phyloP scores from a whole-genome alignment of 2,113 vertebrate genomes.

The Muntiacus muntjak region DNA sequence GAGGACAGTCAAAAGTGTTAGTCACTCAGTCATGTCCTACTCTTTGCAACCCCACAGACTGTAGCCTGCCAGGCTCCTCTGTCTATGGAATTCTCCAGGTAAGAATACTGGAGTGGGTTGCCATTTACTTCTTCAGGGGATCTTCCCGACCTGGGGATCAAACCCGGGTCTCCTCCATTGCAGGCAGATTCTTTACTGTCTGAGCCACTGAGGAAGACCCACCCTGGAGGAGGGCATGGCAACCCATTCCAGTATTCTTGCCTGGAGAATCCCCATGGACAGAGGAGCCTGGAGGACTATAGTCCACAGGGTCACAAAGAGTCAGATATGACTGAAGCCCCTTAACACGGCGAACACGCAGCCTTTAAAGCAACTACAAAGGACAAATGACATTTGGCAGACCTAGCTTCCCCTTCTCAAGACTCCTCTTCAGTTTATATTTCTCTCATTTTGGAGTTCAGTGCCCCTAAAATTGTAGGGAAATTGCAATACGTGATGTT shows the following conservation, averaged over 20 bases:
- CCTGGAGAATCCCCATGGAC: neutral
- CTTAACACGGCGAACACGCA: neutral
- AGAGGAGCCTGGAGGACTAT: neutral
- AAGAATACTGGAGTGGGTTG: neutral
- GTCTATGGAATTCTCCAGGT: neutral
- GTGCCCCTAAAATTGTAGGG: neutral
- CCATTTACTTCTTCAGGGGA: neutral
- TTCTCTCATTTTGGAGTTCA: neutral
- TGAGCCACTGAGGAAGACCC: neutral
- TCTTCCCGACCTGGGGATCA: neutral
- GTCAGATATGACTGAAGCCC: neutral
- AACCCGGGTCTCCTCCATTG: rapidly evolving
- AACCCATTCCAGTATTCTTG: neutral
- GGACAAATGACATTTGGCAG: neutral
- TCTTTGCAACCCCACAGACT: neutral
- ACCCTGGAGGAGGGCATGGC: neutral
- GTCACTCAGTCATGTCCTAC: neutral
- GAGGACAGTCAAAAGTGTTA: neutral
- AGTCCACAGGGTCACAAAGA: neutral
- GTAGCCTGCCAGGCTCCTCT: neutral
- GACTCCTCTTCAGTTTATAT: neutral
- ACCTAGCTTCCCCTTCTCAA: neutral
- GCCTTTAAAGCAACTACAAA: neutral
- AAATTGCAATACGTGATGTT: neutral
- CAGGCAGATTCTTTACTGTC: neutral